Base-by-base conservation (phyloP, 2,888 invertebrate species). In the Siphlonurus alternatus region DNA sequence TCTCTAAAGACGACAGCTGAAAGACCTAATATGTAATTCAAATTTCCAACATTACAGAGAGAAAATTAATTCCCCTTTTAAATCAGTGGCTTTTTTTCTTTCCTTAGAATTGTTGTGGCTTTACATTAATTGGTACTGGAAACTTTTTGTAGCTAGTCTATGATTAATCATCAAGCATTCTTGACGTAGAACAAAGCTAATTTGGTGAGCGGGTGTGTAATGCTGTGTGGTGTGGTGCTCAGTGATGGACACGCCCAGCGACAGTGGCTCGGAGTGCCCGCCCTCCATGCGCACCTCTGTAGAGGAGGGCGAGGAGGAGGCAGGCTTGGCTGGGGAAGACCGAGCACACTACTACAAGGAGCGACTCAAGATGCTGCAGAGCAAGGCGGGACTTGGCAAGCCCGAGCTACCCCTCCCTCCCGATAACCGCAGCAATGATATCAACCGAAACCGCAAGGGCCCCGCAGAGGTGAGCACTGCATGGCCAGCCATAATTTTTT, bases 211-310 rank as follows among this genome's bases (percentile, higher is more conserved):
- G 38, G 15, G 38, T 10, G 38, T 10, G 5, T 10, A 38, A 5
- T 38, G 15, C 5, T 38, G 38, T 5, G 5, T 38, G 38, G 5
- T 5, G 38, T 38, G 38, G 38, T 38, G 15, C 15, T 38, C 15
- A 38, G 38, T 38, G 38, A 56, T 56, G 56, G 56, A 56, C n/a
- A 56, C 56, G 5, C 56, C 56, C 56, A 56, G 56, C 20, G 56
- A 56, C n/a, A 56, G 56, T 56, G 56, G 56, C n/a, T n/a, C 22
- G 20, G 56, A 56, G 56, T 22, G n/a, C 22, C 19, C 19, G 7
- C 22, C 20, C 15, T 56, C 7, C 20, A 20, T 56, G 56, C n/a
- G 56, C 5, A 7, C 5, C n/a, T 20, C n/a, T 20, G 22, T 5
- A 18, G 22, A 22, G 7, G 56, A 56, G n/a, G 56, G 22, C 5